These are phyloP conservation scores for Noctua janthina DNA, from an alignment of 2,888 invertebrate genomes.

Conservation along the genomic window DNA sequence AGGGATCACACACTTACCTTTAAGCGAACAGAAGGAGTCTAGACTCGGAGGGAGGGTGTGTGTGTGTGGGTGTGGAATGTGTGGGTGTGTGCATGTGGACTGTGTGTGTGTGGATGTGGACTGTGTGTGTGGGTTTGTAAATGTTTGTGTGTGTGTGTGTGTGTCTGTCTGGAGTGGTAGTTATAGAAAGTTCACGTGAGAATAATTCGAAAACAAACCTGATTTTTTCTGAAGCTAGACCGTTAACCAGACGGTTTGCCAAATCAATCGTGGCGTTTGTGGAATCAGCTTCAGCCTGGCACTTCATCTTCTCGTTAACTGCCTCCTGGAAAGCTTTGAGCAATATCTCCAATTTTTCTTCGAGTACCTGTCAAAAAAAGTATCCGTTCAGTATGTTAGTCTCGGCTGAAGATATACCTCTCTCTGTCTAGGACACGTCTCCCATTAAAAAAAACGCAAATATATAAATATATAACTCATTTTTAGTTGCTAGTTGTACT, in stretches of 20 bases:
- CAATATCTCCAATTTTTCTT: conserved; percentile 94
- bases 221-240: conserved; percentile 97
- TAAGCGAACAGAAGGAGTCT: neutral
- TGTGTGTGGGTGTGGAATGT: no score
- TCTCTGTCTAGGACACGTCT: neutral
- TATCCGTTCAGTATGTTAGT: neutral
- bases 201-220: conserved; percentile 71
- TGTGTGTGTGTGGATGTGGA: no score
- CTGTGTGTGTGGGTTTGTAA: no score
- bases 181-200: neutral
- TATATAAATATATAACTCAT: neutral
- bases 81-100: no score
- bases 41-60: no score
- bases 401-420: neutral
- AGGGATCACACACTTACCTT: neutral
- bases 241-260: conserved; percentile 97
- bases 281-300: conserved; percentile 97
- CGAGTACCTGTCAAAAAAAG: conserved; percentile 90
- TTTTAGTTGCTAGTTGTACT: neutral
- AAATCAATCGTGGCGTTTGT: conserved; percentile 97
- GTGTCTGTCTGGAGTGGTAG: neutral
- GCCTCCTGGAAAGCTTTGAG: conserved; percentile 96
- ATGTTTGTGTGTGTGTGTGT: no score
- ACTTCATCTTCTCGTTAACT: conserved; percentile 95
- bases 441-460: no score